Base-by-base conservation (phyloP, 1,140 invertebrate genomes). In the Oncopeltus fasciatus region DNA sequence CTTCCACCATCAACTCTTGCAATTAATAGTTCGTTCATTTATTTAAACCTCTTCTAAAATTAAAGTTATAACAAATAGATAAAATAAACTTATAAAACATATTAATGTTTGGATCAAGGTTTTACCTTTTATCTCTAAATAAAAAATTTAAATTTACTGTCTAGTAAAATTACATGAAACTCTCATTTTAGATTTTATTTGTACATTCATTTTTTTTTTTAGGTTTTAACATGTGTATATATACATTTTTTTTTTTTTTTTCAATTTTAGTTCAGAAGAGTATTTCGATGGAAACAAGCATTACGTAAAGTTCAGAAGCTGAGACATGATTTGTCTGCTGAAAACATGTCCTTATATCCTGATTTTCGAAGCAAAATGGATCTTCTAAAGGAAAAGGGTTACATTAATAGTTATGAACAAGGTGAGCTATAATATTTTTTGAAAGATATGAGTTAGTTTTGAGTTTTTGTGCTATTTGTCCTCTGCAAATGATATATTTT, bases 291-390 rank as follows among this genome's bases (percentile, higher is more conserved):
- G 21, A 87, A 84, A 70, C 78, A 85, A 70, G 69, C 92, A 1
- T 80, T 88, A 66, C 78, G 84, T 14, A 80, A 86, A 66, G 81
- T 85, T 18, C 79, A 83, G 46, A 77, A 84, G 66, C 76, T 94
- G 46, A 81, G 86, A 63, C 84, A 82, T 64, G 74, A 84, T 38
- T 74, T 95, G 1, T 96, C 92, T 0, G 86, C 89, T 63, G 85
- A 91, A 70, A 92, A 85, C 70, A 77, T 98, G 47, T 78, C 81
- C 1, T 75, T 96, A 1, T 89, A 95, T 73, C 88, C 89, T 0
- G 93, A 98, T 68, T 98, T 96, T 73, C 78, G 87, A 66, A 83
- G 84, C 66, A 80, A 92, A 68, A 77, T 95, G 31, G 70, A 87
- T 29, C 85, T 98, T n/a, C 72, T 99, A 0, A 81, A 83, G 67